A percentile compares a stretch with the other conserved stretches of the same genome.
These are phyloP conservation scores for Drepana falcataria DNA, from an alignment of 2,888 invertebrate species.

Conservation along the genomic window DNA sequence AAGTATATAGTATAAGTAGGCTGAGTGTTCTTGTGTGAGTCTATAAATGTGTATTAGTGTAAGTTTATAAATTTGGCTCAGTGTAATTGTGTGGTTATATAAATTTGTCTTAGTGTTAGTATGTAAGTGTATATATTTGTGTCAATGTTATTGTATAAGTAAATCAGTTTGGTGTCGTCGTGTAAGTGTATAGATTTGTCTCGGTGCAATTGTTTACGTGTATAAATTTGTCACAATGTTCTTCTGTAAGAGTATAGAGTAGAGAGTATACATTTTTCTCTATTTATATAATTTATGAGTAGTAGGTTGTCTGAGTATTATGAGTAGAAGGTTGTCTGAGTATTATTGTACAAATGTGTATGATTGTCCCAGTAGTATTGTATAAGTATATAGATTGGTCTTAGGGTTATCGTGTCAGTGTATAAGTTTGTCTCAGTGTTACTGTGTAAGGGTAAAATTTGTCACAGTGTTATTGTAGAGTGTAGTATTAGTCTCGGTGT, in stretches of 20 bases:
- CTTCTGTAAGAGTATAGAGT: too few species aligned
- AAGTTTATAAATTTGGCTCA: neutral
- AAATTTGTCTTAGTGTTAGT: too few species aligned
- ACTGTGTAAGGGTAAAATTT: too few species aligned
- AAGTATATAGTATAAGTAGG: neutral
- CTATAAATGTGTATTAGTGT: neutral
- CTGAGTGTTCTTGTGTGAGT: neutral
- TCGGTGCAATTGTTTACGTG: neutral
- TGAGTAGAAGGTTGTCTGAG: too few species aligned
- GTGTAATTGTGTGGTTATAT: neutral
- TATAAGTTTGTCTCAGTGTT: too few species aligned
- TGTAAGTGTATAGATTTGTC: neutral
- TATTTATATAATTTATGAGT: too few species aligned
- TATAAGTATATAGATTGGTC: neutral
- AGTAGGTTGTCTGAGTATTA: too few species aligned
- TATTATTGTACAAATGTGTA: too few species aligned
- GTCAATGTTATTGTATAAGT: too few species aligned
- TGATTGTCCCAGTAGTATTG: neutral
- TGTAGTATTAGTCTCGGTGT: neutral
- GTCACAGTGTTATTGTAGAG: neutral
- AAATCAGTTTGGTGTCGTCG: neutral
- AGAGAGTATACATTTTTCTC: too few species aligned
- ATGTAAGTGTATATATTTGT: too few species aligned
- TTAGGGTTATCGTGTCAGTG: neutral
- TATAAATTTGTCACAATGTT: too few species aligned